phyloP scores from a whole-genome alignment of 2,113 vertebrate species.

The Callipepla squamata region DNA sequence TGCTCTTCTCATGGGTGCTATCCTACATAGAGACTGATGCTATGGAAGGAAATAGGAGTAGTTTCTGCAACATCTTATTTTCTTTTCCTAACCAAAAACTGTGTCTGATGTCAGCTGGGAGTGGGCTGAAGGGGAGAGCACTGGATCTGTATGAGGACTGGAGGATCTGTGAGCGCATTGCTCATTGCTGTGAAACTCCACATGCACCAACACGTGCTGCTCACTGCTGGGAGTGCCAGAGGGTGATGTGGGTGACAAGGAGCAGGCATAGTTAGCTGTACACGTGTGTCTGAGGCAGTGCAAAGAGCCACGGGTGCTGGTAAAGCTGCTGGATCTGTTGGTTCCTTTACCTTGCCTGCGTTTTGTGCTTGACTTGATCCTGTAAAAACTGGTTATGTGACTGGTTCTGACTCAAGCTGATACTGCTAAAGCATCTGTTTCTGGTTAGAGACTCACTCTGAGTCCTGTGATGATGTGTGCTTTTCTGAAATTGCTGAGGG shows the following conservation, averaged over 20 bases:
- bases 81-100: background rate
- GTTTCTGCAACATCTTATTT: background rate
- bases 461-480: background rate
- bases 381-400: background rate
- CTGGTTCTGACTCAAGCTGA: background rate
- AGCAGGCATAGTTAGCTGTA: background rate
- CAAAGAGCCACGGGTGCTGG: background rate
- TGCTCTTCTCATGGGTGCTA: background rate
- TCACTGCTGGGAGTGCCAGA: background rate
- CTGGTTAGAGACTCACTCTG: background rate
- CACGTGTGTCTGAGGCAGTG: background rate
- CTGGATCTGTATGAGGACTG: background rate
- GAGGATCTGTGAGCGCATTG: background rate
- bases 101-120: background rate
- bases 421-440: background rate
- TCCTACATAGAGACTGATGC: background rate
- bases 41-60: background rate
- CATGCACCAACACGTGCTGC: rapidly evolving
- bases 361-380: background rate
- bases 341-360: background rate
- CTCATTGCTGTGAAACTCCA: background rate
- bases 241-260: no score
- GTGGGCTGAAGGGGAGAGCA: background rate
- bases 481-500: background rate
- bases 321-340: background rate